phyloP scores from a whole-genome alignment of 2,888 invertebrate genomes.

The Perizoma flavofasciatum region DNA sequence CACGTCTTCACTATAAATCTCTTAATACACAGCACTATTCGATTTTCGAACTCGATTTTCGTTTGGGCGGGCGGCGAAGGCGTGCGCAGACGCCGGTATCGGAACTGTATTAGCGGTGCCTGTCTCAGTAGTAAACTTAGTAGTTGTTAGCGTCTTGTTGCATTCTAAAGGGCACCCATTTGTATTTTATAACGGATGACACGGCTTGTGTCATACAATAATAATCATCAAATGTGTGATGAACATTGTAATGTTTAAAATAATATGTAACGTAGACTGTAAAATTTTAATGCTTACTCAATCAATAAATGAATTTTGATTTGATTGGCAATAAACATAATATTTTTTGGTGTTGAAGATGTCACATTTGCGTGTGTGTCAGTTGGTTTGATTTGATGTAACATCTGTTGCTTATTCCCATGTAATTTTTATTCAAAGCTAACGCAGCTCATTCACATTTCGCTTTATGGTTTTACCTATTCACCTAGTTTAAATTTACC shows the following conservation, averaged over 20 bases:
- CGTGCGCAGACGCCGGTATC: conserved; percentile 77
- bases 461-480: no score
- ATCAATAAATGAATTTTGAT: background rate
- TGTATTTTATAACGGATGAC: conserved; percentile 30
- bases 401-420: no score
- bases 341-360: no score
- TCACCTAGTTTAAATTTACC: no score
- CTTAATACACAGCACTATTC: conserved; percentile 24
- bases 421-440: no score
- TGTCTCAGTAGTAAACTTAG: conserved; percentile 61
- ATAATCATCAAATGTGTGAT: conserved; percentile 17
- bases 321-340: background rate
- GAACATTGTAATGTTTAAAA: conserved; percentile 7
- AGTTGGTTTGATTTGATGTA: background rate
- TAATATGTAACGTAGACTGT: background rate
- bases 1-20: conserved; percentile 40
- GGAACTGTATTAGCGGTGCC: conserved; percentile 65
- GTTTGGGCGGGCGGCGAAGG: conserved; percentile 75
- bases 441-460: no score
- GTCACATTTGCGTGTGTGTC: background rate
- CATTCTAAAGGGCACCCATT: conserved; percentile 51
- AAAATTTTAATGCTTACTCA: background rate
- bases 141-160: conserved; percentile 65
- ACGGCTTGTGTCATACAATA: conserved; percentile 22
- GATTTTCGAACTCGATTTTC: conserved; percentile 36